Base-by-base conservation (phyloP, 2,888 invertebrate species). In the Philhelius pedissequus region DNA sequence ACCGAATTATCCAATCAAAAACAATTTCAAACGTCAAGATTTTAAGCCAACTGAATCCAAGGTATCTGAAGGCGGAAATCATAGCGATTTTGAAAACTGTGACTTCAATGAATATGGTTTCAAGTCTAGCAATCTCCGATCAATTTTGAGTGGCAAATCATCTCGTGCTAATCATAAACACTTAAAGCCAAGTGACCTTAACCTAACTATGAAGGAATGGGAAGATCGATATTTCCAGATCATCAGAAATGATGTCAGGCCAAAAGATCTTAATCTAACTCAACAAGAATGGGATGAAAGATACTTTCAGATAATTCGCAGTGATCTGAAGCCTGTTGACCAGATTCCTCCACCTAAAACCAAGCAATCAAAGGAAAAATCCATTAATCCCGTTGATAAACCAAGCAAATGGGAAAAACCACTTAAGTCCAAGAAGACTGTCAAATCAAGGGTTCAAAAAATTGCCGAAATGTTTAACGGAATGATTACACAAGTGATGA, bases 381-480 rank as follows among this genome's bases (percentile, higher is more conserved):
- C 30, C 0, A 18, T 20, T 0, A 32, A 22, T 0, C 3, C 27
- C 20, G 38, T 71, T 11, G 32, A 50, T 11, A 18, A 22, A 5
- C 68, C 48, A 32, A 50, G 40, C 8, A 70, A 76, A 27, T 70
- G 54, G 69, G 80, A 60, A 30, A 76, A 76, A 6, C 11, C 66
- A 0, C 27, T 66, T 0, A 56, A 8, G 6, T 8, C 50, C 9
- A 81, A 69, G 11, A 50, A 64, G 2, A 35, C 20, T 2, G 62
- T 64, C 6, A 81, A 81, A 32, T 87, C 88, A 20, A 90, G 87
- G 54, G 91, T 90, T 0, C 89, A 88, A 54, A 90, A 90, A 86
- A 89, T 90, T 69, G 90, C 90, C 0, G 88, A 89, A n/a, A 81
- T 89, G 30, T 90, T 90, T 56, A 90, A 91, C 58, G 86, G 88